phyloP scores from a whole-genome alignment of 1,140 invertebrate genomes.

The Ylistrum balloti region DNA sequence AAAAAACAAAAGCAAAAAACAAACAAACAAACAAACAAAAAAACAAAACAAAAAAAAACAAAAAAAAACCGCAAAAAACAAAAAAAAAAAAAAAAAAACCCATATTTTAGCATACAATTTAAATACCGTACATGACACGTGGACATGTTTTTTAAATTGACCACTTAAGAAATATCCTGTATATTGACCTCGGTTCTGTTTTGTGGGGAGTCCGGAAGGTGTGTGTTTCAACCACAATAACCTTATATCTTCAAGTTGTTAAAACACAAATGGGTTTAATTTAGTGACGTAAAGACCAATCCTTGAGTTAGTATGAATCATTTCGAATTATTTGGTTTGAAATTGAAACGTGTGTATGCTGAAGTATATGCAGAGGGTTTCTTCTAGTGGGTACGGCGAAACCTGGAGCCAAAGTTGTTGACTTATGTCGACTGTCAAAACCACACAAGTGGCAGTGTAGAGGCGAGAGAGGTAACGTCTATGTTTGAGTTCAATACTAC shows the following conservation, averaged over 20 bases:
- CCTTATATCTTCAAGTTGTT: not conserved
- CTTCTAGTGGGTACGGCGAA: not conserved
- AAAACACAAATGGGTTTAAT: constrained; percentile 23
- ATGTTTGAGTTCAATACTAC: not conserved
- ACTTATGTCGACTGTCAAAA: constrained; percentile 20
- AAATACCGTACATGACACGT: too few species aligned
- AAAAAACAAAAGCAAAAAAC: too few species aligned
- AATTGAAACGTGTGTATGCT: constrained; percentile 35
- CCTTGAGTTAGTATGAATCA: constrained; percentile 11
- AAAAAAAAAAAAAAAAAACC: too few species aligned
- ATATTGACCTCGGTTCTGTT: not conserved
- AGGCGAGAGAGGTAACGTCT: not conserved
- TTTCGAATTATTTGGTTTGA: constrained; percentile 36
- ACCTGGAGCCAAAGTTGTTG: constrained; percentile 15
- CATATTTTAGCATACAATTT: too few species aligned
- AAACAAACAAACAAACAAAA: too few species aligned
- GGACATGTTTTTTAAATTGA: not conserved
- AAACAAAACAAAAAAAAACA: too few species aligned
- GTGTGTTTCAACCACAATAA: constrained; percentile 20
- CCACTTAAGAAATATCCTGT: not conserved
- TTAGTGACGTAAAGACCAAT: not conserved
- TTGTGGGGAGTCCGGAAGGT: not conserved
- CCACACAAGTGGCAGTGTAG: not conserved
- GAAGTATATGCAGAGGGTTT: not conserved
- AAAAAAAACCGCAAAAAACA: too few species aligned